Evolutionary conservation across 2,888 invertebrate species (phyloP).

Genomic region (Thymelicus sylvestris): DNA sequence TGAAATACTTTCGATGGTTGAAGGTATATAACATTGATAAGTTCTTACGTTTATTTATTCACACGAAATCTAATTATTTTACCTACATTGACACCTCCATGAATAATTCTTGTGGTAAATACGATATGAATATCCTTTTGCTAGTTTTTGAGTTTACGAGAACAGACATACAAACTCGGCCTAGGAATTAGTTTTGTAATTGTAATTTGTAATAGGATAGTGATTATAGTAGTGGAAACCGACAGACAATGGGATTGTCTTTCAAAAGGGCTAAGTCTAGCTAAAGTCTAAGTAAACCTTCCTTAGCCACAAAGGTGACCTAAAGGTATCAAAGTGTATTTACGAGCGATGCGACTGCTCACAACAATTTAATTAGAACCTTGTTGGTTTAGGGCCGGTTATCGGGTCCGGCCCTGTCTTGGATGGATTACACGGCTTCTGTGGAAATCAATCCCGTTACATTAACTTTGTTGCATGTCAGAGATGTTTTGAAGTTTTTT

Average conservation of each 20-base stretch:
- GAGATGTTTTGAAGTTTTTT: no score
- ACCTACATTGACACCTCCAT: not conserved
- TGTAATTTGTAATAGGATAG: no score
- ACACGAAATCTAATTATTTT: no score
- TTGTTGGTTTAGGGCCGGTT: constrained; percentile 58
- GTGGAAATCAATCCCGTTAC: not conserved
- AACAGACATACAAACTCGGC: no score
- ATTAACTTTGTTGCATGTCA: not conserved
- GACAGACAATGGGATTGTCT: not conserved
- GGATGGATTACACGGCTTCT: not conserved
- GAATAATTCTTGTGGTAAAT: no score
- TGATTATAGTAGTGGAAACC: no score
- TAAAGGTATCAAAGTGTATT: constrained; percentile 24
- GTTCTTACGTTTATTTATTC: no score
- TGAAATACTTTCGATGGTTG: no score
- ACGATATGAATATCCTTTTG: no score
- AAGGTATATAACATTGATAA: no score
- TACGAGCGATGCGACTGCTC: constrained; percentile 42
- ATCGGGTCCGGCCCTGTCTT: not conserved
- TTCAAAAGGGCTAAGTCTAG: constrained; percentile 8
- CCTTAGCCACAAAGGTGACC: not conserved
- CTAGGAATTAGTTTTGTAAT: no score
- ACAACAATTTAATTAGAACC: constrained; percentile 57
- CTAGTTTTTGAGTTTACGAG: no score
- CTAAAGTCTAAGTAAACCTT: constrained; percentile 23